Evolutionary conservation across 1,140 invertebrate species (phyloP), one percentile per base, ranked within the genome.

Genomic region (Aethina tumida): DNA sequence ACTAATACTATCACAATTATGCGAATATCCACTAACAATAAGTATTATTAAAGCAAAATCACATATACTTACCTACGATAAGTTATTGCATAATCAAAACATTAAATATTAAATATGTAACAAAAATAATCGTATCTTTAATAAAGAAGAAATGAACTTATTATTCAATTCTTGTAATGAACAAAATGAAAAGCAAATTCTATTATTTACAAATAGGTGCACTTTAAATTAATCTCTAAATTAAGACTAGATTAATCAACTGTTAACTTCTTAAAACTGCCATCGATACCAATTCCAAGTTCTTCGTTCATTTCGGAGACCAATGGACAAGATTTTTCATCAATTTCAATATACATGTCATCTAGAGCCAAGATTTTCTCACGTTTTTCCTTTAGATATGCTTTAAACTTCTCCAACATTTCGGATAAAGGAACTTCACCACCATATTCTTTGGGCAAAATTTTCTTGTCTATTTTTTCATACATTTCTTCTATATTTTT

Each of bases 401-500:
- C 64, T 54, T 87, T 86, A 43, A 84, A 73, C 46, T 69, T 69
- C 57, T 77, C 73, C 35, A 89, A 81, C 82, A 91, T 87, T 15
- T 86, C 81, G 6, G 65, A 65, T 20, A 88, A 58, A 10, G 85
- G 82, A 8, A 85, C 62, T 17, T 75, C 76, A 1, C 86, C 87
- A 1, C 86, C 85, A 53, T 89, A 90, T 58, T 91, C 87, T 56
- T 83, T 81, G 1, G 86, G 87, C 31, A 91, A 59, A 52, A 88
- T 84, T 39, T 75, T 73, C 5, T 74, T 68, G 50, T 85, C 72
- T 1, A 90, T 70, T 35, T 73, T 67, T 35, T 75, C 67, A 25
- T 75, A 73, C 12, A 90, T 57, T 9, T 82, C 79, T 2, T 83
- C 73, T 7, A 80, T 53, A 31, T 65, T 75, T 45, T 75, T 76